These are phyloP conservation scores for Himalopsyche anomala DNA, from an alignment of 2,888 invertebrate genomes.

Conservation along the genomic window DNA sequence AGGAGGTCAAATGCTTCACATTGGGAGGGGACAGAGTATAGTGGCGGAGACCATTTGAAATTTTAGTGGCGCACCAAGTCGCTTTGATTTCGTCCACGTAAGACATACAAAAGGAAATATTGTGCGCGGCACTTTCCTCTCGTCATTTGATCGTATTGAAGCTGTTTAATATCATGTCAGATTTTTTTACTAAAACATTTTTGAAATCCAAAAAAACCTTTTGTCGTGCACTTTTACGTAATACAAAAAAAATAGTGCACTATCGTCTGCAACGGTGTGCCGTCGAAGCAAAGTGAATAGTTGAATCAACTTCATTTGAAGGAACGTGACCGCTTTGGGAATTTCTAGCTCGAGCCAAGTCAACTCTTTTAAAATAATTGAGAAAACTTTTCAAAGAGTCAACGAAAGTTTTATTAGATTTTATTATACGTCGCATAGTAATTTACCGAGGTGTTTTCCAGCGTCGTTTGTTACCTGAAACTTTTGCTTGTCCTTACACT, in stretches of 20 bases:
- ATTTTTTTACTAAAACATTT: too few species aligned
- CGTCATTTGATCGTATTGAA: too few species aligned
- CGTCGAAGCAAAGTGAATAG: slow-evolving; percentile 1
- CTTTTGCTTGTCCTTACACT: background rate
- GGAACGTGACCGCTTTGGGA: slow-evolving; percentile 17
- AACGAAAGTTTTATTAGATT: slow-evolving; percentile 14
- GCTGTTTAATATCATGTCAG: too few species aligned
- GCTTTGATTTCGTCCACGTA: too few species aligned
- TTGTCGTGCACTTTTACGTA: background rate
- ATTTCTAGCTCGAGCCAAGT: slow-evolving; percentile 8
- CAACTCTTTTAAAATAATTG: slow-evolving; percentile 19
- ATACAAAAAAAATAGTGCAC: background rate
- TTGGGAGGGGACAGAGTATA: too few species aligned
- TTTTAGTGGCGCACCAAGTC: too few species aligned
- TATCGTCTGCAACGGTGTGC: background rate
- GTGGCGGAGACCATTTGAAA: too few species aligned
- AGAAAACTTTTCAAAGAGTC: slow-evolving; percentile 15
- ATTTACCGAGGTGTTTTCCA: slow-evolving; percentile 7
- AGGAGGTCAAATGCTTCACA: too few species aligned
- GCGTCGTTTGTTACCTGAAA: background rate
- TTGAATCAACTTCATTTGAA: background rate
- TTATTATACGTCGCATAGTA: slow-evolving; percentile 1
- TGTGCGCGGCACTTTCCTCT: too few species aligned
- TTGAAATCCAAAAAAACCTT: too few species aligned
- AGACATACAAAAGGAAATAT: too few species aligned